A percentile compares a stretch with the other conserved stretches of the same genome.
These are phyloP conservation scores for Turnix velox DNA, from an alignment of 2,113 vertebrate genomes.

Conservation along the genomic window DNA sequence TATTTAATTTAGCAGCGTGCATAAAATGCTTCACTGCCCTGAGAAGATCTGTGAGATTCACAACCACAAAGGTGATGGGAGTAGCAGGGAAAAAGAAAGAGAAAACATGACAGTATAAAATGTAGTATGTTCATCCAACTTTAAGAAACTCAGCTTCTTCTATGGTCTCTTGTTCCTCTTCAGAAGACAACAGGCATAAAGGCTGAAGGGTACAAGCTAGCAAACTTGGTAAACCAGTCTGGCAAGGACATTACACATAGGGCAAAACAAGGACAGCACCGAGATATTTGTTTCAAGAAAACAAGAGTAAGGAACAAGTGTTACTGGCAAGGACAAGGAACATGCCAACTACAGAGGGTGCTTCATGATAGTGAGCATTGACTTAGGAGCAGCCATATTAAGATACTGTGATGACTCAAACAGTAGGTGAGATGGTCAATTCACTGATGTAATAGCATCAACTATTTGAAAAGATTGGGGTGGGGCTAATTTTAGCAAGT, in stretches of 20 bases:
- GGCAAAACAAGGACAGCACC: neutral
- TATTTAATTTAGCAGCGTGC: neutral
- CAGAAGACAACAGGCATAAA: neutral
- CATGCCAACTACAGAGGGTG: neutral
- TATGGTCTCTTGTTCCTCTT: neutral
- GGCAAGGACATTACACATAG: neutral
- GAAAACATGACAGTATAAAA: neutral
- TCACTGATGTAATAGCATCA: neutral
- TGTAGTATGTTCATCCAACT: neutral
- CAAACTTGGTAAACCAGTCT: neutral
- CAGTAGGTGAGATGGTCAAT: neutral
- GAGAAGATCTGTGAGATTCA: neutral
- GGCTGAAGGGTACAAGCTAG: neutral
- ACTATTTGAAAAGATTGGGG: neutral
- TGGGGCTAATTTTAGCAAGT: neutral
- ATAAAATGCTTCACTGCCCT: neutral
- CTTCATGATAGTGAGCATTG: neutral
- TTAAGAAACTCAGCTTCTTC: neutral
- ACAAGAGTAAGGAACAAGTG: neutral
- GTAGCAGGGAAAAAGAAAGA: neutral
- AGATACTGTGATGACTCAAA: conserved; percentile 20
- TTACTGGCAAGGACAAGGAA: neutral
- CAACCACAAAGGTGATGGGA: neutral
- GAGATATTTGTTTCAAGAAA: neutral
- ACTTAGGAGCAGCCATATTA: neutral